Evolutionary conservation across 1,140 invertebrate species (phyloP).

Genomic region (Drosophila repletoides): DNA sequence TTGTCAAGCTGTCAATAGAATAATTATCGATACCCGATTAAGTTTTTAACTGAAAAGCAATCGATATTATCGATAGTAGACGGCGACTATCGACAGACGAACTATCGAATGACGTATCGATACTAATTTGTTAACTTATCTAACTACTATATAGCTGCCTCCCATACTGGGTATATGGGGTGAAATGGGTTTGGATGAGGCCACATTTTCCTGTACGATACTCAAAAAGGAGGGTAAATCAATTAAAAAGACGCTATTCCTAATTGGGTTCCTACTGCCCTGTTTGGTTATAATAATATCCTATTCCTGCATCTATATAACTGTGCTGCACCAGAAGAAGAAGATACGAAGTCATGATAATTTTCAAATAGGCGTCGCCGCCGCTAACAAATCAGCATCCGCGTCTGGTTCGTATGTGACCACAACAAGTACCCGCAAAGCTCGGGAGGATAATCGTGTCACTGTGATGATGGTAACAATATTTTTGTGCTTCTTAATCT

Average conservation of each 20-base stretch:
- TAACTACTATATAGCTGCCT: conserved; percentile 84
- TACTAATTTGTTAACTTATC: no score
- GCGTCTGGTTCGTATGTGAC: conserved; percentile 57
- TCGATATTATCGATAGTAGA: no score
- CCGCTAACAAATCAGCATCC: conserved; percentile 46
- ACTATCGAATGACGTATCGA: no score
- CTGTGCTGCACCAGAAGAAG: conserved; percentile 87
- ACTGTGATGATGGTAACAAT: conserved; percentile 93
- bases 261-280: conserved; percentile 91
- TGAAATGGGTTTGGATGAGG: conserved; percentile 88
- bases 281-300: conserved; percentile 91
- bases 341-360: conserved; percentile 84
- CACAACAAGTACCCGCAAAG: conserved; percentile 61
- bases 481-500: conserved; percentile 92
- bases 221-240: conserved; percentile 89
- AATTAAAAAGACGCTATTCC: conserved; percentile 93
- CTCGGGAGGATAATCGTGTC: conserved; percentile 89
- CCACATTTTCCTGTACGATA: conserved; percentile 93
- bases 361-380: conserved; percentile 53
- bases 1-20: no score
- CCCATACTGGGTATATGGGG: conserved; percentile 93
- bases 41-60: no score
- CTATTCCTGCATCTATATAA: conserved; percentile 93
- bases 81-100: no score
- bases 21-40: no score